These are phyloP conservation scores for Agonum fuliginosum DNA, from an alignment of 2,888 invertebrate genomes.

Conservation along the genomic window DNA sequence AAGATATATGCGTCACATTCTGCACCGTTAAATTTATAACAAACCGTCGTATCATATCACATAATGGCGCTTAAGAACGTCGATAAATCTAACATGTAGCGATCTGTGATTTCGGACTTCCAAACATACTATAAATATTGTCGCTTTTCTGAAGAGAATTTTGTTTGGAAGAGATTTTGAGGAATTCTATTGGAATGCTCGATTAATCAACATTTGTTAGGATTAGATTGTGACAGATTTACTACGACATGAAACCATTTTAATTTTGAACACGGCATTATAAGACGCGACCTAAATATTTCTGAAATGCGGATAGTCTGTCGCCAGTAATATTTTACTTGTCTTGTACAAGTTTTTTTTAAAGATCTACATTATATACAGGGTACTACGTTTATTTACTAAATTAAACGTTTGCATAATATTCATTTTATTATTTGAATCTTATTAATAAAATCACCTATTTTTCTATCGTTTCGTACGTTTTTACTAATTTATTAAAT, in stretches of 20 bases:
- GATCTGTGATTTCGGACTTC: not conserved
- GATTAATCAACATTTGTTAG: conserved; percentile 8
- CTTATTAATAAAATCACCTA: no score
- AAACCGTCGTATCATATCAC: conserved; percentile 50
- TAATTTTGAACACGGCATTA: not conserved
- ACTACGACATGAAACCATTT: not conserved
- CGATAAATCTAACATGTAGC: conserved; percentile 7
- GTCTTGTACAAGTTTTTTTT: no score
- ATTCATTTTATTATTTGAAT: no score
- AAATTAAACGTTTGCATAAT: no score
- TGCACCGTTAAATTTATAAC: conserved; percentile 51
- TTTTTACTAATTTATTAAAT: no score
- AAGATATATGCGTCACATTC: conserved; percentile 55
- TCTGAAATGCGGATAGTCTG: no score
- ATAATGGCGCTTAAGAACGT: conserved; percentile 44
- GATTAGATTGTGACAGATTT: conserved; percentile 4
- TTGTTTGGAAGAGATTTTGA: not conserved
- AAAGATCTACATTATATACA: no score
- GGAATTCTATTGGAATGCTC: no score
- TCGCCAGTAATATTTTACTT: no score
- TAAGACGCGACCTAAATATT: no score
- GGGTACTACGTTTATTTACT: no score
- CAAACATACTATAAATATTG: conserved; percentile 30
- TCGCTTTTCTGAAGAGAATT: not conserved
- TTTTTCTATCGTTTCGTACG: no score